A percentile compares a stretch with the other conserved stretches of the same genome.
Conservation (phyloP, 1,140 invertebrate genomes). For the Belonocnema kinseyi region DNA sequence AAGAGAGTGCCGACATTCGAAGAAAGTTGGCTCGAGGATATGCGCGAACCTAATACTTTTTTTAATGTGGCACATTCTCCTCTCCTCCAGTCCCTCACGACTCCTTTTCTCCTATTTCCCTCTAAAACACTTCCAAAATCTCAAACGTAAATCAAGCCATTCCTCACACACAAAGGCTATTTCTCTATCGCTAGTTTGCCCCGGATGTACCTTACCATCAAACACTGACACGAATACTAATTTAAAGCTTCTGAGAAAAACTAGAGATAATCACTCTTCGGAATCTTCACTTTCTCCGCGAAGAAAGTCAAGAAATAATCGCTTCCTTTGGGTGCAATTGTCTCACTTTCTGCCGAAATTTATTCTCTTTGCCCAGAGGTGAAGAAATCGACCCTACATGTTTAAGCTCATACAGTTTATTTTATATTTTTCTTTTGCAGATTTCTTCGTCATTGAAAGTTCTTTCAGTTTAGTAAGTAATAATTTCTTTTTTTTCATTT, state of each 20-base stretch:
- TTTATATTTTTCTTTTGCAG: not conserved
- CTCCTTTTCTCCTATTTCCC: constrained; percentile 13
- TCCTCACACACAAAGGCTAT: not conserved
- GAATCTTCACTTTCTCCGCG: constrained; percentile 21
- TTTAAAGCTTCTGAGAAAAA: constrained; percentile 13
- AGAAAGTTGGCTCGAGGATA: constrained; percentile 64
- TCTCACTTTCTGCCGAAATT: constrained; percentile 10
- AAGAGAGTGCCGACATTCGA: constrained; percentile 62
- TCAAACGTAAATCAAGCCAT: constrained; percentile 16
- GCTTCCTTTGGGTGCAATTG: constrained; percentile 10
- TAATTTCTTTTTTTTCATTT: too few relatives aligned
- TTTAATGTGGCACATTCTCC: not conserved
- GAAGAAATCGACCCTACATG: constrained; percentile 1
- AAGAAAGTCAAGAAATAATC: constrained; percentile 1
- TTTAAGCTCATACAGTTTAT: not conserved
- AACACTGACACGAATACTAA: constrained; percentile 15
- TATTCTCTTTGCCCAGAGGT: constrained; percentile 5
- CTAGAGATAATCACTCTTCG: constrained; percentile 3
- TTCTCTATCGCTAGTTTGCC: not conserved
- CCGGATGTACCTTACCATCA: not conserved
- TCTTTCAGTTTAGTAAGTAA: too few relatives aligned
- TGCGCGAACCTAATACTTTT: constrained; percentile 26
- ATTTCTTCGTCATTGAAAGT: too few relatives aligned
- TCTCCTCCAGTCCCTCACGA: not conserved
- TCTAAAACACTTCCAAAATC: constrained; percentile 8